phyloP scores from a whole-genome alignment of 2,797 vertebrate species.

The Megalops cyprinoides region DNA sequence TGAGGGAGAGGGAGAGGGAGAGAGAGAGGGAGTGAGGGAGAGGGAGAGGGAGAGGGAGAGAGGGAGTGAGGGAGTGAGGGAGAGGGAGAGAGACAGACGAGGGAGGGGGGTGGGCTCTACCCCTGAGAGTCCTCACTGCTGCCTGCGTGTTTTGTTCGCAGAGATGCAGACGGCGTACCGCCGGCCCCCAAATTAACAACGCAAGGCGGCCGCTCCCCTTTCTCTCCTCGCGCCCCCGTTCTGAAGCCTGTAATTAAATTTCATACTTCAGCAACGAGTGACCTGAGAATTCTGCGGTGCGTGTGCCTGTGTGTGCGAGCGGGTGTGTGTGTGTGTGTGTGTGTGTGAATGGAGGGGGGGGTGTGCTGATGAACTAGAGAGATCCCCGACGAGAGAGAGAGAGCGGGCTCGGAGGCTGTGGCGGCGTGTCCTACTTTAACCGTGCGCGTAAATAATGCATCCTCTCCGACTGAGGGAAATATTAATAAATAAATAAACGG shows the following conservation, averaged over 20 bases:
- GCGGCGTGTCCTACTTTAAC: constrained; percentile 52
- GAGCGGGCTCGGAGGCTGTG: constrained; percentile 41
- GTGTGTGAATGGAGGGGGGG: constrained; percentile 27
- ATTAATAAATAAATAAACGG: constrained; percentile 28
- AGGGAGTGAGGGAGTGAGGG: not conserved
- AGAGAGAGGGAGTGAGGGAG: constrained; percentile 19
- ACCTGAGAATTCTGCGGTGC: constrained; percentile 31
- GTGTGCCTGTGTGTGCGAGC: constrained; percentile 16
- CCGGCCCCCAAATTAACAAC: constrained; percentile 18
- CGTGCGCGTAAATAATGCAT: constrained; percentile 55
- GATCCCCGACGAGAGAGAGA: not conserved
- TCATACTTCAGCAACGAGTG: constrained; percentile 37
- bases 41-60: not conserved
- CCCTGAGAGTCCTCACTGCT: not conserved
- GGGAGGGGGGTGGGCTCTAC: not conserved
- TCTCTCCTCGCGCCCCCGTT: not conserved
- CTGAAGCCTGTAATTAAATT: constrained; percentile 39
- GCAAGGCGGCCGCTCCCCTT: not conserved
- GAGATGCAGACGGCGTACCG: constrained; percentile 21
- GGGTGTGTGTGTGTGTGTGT: constrained; percentile 14
- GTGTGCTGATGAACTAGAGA: not conserved
- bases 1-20: constrained; percentile 19
- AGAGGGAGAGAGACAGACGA: not conserved
- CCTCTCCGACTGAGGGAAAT: constrained; percentile 42
- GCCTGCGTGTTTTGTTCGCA: constrained; percentile 25